Evolutionary conservation across 2,113 vertebrate genomes (phyloP).

Genomic region (Lagopus leucura): DNA sequence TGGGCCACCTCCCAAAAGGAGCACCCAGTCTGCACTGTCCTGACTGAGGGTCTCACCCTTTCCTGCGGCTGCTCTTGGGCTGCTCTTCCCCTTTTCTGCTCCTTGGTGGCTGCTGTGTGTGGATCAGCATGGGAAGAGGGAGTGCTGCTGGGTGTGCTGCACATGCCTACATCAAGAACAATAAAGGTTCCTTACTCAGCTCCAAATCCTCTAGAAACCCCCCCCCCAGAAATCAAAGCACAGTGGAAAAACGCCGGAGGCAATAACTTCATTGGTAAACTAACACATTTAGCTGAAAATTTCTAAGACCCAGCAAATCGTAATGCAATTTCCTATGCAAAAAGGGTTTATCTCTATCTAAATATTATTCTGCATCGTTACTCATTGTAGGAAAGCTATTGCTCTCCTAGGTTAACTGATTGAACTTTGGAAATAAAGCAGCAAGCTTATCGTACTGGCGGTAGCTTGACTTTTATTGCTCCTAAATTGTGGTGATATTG

Average conservation of each 20-base stretch:
- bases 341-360: conserved; percentile 75
- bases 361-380: conserved; percentile 76
- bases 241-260: conserved; percentile 69
- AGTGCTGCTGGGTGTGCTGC: background rate
- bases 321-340: conserved; percentile 78
- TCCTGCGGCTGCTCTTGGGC: background rate
- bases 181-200: conserved; percentile 46
- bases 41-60: accelerated
- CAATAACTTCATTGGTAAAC: conserved; percentile 71
- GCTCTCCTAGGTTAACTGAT: conserved; percentile 79
- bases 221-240: background rate
- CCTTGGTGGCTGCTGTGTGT: accelerated
- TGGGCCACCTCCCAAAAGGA: background rate
- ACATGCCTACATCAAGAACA: background rate
- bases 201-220: conserved; percentile 61
- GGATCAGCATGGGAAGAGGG: accelerated
- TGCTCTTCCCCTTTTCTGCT: background rate
- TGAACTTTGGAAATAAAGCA: conserved; percentile 77
- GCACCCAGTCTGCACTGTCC: accelerated
- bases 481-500: conserved; percentile 68
- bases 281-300: conserved; percentile 64
- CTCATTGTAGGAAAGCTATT: conserved; percentile 71
- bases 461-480: conserved; percentile 70
- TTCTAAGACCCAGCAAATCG: conserved; percentile 58
- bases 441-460: conserved; percentile 64